Evolutionary conservation across 2,888 invertebrate genomes (phyloP).

Genomic region (Augiades crinisus): DNA sequence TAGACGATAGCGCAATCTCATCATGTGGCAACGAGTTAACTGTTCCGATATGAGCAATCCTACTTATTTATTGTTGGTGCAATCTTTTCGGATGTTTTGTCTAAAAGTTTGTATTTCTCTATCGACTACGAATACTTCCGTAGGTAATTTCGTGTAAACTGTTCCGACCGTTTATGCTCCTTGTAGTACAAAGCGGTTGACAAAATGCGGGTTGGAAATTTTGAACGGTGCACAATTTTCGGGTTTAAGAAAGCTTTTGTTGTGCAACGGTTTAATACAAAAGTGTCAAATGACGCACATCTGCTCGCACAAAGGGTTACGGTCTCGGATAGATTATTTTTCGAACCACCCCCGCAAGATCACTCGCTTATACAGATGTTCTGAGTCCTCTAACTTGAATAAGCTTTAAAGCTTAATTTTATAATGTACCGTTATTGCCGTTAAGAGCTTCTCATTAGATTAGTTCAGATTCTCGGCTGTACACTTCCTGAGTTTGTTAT

Average conservation of each 20-base stretch:
- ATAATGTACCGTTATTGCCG: slow-evolving; percentile 18
- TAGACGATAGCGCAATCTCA: slow-evolving; percentile 60
- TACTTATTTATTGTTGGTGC: slow-evolving; percentile 1
- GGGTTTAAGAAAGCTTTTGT: slow-evolving; percentile 79
- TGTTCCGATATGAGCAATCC: slow-evolving; percentile 16
- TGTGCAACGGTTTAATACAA: slow-evolving; percentile 81
- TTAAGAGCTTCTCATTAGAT: slow-evolving; percentile 1
- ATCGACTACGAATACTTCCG: slow-evolving; percentile 14
- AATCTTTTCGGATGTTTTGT: slow-evolving; percentile 10
- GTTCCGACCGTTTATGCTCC: slow-evolving; percentile 24
- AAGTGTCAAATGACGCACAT: slow-evolving; percentile 82
- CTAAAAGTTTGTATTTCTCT: slow-evolving; percentile 20
- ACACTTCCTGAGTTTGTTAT: not conserved
- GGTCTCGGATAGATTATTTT: slow-evolving; percentile 76
- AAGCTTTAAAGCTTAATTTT: slow-evolving; percentile 30
- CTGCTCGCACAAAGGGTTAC: slow-evolving; percentile 79
- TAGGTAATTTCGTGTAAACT: slow-evolving; percentile 24
- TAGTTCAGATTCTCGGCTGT: not conserved
- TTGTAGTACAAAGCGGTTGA: slow-evolving; percentile 53
- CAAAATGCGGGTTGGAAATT: slow-evolving; percentile 75
- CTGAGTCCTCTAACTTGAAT: slow-evolving; percentile 34
- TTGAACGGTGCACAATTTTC: slow-evolving; percentile 76
- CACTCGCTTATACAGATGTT: slow-evolving; percentile 78
- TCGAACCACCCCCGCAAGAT: slow-evolving; percentile 79
- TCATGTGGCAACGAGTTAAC: slow-evolving; percentile 26